Base-by-base conservation (phyloP, 1,140 invertebrate species). In the Drosophila orosa region DNA sequence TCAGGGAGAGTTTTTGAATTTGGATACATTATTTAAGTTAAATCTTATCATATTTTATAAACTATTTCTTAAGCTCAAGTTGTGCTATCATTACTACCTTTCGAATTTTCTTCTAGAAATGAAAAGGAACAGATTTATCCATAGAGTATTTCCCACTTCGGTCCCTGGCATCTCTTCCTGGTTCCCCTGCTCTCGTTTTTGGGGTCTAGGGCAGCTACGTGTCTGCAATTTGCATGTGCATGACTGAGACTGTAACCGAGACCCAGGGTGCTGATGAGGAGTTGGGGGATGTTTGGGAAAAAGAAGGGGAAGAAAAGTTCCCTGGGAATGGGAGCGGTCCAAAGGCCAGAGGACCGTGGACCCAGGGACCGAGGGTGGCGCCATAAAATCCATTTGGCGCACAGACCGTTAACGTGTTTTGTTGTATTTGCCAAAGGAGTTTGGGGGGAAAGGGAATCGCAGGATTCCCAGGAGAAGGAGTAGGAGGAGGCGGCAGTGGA, bases 211-310 rank as follows among this genome's bases (percentile, higher is more conserved):
- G 44, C 74, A 76, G 68, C 74, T 73, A 89, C 84, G 83, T 87
- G 84, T 89, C 76, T 89, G 84, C 84, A 89, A 87, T 87, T 87
- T 87, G 83, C 83, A 86, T 86, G 71, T 87, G 83, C 83, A 87
- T 71, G 74, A 77, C 74, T 75, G 55, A 74, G 62, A 62, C 72
- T 74, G 54, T 66, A 75, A 75, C 59, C 9, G 54, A 39, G 71
- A 71, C 45, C 55, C 56, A 60, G 58, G 69, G 62, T 48, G 42
- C 27, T 50, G 71, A 54, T 48, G 54, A 47, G 45, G 40, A 58
- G 45, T 10, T 17, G 29, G 52, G 2, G 13, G 27, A 7, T 15
- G 45, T 2, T 10, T 40, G n/a, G 7, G 15, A 37, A 17, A 47
- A 27, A 19, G 31, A 10, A 50, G 24, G 45, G n/a, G 5, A 5